Evolutionary conservation across 2,113 vertebrate genomes (phyloP).

Genomic region (Heterotis niloticus): DNA sequence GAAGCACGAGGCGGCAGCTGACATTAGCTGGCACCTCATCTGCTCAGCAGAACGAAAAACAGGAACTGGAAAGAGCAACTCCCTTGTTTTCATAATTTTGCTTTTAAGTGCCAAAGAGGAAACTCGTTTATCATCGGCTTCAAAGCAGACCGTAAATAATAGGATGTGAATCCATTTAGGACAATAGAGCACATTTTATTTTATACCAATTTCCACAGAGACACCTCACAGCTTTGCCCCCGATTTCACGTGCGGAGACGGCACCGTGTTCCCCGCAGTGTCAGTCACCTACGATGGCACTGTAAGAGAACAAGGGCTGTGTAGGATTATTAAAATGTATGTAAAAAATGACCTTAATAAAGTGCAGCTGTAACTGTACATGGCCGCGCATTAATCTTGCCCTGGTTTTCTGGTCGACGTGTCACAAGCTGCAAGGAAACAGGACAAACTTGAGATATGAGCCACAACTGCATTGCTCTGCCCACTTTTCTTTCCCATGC

Average conservation of each 20-base stretch:
- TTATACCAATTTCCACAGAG: neutral
- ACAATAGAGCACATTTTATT: neutral
- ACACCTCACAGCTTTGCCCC: neutral
- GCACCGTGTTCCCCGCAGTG: neutral
- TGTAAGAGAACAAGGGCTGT: neutral
- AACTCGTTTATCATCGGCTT: conserved; percentile 12
- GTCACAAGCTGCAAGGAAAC: neutral
- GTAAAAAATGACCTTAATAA: neutral
- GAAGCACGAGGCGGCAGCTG: neutral
- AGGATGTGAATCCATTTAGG: conserved; percentile 5
- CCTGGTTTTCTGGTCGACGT: neutral
- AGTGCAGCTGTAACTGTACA: neutral
- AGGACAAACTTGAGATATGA: neutral
- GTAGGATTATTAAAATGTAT: neutral
- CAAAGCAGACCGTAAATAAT: conserved; percentile 15
- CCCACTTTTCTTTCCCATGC: neutral
- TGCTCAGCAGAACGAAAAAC: neutral
- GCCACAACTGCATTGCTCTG: neutral
- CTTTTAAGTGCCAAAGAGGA: neutral
- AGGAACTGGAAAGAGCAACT: conserved; percentile 24
- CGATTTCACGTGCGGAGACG: neutral
- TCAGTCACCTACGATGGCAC: neutral
- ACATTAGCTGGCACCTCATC: neutral
- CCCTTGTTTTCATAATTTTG: conserved; percentile 17
- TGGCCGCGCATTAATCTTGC: neutral